Evolutionary conservation across 2,888 invertebrate genomes (phyloP).

Genomic region (Drosophila atripex): DNA sequence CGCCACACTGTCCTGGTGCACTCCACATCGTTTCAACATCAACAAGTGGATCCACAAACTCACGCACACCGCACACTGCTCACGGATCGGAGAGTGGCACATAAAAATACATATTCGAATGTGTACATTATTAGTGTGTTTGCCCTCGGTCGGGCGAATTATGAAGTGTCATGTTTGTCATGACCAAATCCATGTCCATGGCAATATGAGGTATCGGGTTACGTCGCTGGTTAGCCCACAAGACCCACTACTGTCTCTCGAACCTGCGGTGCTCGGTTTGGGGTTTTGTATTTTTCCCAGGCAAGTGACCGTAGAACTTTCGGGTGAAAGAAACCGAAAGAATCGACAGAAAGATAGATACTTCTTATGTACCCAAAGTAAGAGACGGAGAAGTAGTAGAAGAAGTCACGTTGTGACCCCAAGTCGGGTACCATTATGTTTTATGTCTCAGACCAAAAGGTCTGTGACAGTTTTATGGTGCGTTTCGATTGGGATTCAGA

Average conservation of each 20-base stretch:
- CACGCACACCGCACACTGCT: slow-evolving; percentile 8
- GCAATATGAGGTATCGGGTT: slow-evolving; percentile 62
- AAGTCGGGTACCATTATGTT: slow-evolving; percentile 58
- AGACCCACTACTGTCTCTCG: slow-evolving; percentile 19
- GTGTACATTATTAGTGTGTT: slow-evolving; percentile 48
- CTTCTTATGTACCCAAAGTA: slow-evolving; percentile 12
- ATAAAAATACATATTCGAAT: not conserved
- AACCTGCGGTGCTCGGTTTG: slow-evolving; percentile 7
- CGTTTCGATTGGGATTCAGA: slow-evolving; percentile 67
- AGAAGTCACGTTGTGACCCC: slow-evolving; percentile 55
- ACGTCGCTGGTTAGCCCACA: slow-evolving; percentile 37
- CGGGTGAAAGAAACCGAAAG: slow-evolving; percentile 47
- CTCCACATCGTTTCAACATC: slow-evolving; percentile 28
- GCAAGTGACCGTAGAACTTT: slow-evolving; percentile 59
- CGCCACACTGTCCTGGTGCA: slow-evolving; percentile 16
- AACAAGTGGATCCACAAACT: slow-evolving; percentile 54
- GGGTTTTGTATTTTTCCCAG: slow-evolving; percentile 50
- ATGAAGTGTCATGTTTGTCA: slow-evolving; percentile 72
- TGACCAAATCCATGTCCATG: slow-evolving; percentile 54
- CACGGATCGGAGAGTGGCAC: slow-evolving; percentile 4
- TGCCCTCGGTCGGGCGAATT: slow-evolving; percentile 48
- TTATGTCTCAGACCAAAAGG: slow-evolving; percentile 54
- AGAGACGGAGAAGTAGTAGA: not conserved
- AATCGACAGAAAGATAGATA: slow-evolving; percentile 15
- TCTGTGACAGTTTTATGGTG: slow-evolving; percentile 74